Base-by-base conservation (phyloP, 1,140 invertebrate species). In the Plectus sambesii region DNA sequence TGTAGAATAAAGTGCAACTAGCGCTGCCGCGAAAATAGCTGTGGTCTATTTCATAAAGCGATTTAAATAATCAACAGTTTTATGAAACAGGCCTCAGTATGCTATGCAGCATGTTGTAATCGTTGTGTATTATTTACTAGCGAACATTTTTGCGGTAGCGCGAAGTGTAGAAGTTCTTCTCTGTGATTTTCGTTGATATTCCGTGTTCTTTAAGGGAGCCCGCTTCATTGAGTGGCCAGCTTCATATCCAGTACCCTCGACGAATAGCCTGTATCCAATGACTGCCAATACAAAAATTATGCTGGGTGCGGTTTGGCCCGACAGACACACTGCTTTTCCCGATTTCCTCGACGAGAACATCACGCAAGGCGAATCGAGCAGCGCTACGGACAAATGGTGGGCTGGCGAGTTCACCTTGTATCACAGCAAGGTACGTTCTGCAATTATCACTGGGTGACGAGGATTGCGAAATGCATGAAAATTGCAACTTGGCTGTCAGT, bases 281-380 rank as follows among this genome's bases (percentile, higher is more conserved):
- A 47, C 56, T 8, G 56, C 54, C 17, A 40, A 47, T 36, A 58
- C 53, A 1, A 58, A 58, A 35, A 55, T 59, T 40, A 59, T 59
- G 56, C 42, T 59, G 35, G 56, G 56, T 25, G 47, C 69, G 56
- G 65, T 70, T 1, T 70, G 69, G 69, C 69, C 69, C 30, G 63
- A 63, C 8, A 29, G 45, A 2, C 57, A 61, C 8, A 63, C 62
- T 1, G 67, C 47, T 30, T 65, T 67, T 44, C 69, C 69, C 15
- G 69, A 71, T 40, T 71, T 67, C 48, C 60, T 64, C n/a, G 58
- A 70, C 38, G 12, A 49, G 1, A 46, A 51, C 5, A n/a, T n/a
- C n/a, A n/a, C n/a, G n/a, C n/a, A n/a, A n/a, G n/a, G n/a, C n/a
- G n/a, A n/a, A n/a, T n/a, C 50, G 1, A 46, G 51, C 5, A 55